phyloP scores from a whole-genome alignment of 2,797 vertebrate species.

The Erethizon dorsatum region DNA sequence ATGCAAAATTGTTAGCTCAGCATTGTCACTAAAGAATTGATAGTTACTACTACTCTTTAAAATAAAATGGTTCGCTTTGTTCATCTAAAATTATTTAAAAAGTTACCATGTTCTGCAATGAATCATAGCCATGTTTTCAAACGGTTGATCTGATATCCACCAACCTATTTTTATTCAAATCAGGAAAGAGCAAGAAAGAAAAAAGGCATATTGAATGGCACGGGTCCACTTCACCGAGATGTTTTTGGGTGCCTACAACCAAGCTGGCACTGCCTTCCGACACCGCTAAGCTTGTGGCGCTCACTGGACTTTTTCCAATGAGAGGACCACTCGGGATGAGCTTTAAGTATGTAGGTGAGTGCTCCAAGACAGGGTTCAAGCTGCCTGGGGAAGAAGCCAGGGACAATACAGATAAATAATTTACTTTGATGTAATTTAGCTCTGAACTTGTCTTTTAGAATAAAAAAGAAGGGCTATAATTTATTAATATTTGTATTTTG shows the following conservation, averaged over 20 bases:
- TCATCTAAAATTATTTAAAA: not conserved
- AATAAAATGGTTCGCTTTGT: not conserved
- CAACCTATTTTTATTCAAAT: not conserved
- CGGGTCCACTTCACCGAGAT: not conserved
- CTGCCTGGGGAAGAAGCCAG: not conserved
- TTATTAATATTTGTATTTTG: not conserved
- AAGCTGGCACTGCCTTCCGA: not conserved
- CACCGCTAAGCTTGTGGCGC: rapidly evolving
- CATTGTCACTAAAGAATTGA: not conserved
- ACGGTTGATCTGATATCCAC: not conserved
- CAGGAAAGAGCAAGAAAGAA: not conserved
- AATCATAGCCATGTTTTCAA: not conserved
- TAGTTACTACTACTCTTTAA: not conserved
- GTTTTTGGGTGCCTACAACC: too few species aligned
- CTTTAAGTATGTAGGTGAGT: not conserved
- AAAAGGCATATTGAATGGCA: not conserved
- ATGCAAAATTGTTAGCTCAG: not conserved
- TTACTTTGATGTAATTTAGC: not conserved
- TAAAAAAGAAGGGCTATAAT: rapidly evolving
- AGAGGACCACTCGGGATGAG: not conserved
- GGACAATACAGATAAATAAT: not conserved
- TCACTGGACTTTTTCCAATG: not conserved
- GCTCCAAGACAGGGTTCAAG: not conserved
- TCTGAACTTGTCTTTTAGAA: not conserved
- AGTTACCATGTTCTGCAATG: not conserved